Conservation (phyloP, 2,113 vertebrate species). For the Antigone vipio region DNA sequence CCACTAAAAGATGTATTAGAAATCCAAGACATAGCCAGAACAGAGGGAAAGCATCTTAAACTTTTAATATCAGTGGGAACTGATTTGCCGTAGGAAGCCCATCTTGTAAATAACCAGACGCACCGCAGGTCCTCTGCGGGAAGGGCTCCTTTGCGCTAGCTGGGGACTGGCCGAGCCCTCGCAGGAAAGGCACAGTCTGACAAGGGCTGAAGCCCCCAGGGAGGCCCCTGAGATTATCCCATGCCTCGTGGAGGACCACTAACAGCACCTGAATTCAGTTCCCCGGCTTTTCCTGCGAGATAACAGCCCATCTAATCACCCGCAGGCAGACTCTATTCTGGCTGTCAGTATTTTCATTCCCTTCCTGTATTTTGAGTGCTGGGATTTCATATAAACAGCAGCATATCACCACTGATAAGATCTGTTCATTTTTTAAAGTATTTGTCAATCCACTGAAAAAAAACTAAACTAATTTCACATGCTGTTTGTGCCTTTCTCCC, state of each 20-base stretch:
- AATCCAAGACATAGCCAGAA: background rate
- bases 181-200: background rate
- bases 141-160: background rate
- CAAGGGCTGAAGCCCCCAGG: background rate
- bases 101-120: background rate
- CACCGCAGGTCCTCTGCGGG: background rate
- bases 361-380: background rate
- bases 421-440: background rate
- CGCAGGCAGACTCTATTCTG: background rate
- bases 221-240: background rate
- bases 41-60: background rate
- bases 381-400: background rate
- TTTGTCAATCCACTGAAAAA: background rate
- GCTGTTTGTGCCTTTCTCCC: background rate
- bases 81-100: background rate
- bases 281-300: background rate
- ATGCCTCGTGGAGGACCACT: background rate
- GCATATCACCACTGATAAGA: background rate
- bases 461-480: background rate
- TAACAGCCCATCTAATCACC: background rate
- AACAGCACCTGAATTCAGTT: background rate
- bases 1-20: background rate
- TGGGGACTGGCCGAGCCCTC: background rate
- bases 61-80: too few relatives aligned
- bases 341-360: background rate